These are phyloP conservation scores for Mellivora capensis DNA, from an alignment of 2,113 vertebrate species.

Conservation along the genomic window DNA sequence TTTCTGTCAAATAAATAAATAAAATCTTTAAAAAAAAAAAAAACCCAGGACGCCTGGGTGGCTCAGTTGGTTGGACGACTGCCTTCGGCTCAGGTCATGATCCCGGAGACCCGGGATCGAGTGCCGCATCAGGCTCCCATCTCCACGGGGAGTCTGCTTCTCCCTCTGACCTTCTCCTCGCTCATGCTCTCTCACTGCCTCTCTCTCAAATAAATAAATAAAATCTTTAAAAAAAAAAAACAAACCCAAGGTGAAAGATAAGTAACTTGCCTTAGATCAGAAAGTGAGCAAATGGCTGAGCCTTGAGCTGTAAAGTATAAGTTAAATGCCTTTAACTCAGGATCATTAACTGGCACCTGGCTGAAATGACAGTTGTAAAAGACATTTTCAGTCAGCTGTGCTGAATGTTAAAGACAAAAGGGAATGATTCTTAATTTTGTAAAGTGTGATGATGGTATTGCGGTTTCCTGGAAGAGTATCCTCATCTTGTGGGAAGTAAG, in stretches of 20 bases:
- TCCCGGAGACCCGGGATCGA: too few relatives aligned
- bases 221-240: too few relatives aligned
- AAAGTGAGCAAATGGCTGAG: neutral
- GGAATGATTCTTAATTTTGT: slow-evolving; percentile 29
- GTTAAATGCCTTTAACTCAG: neutral
- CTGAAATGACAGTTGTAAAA: neutral
- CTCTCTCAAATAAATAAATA: too few relatives aligned
- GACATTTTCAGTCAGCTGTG: neutral
- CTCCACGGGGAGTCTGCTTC: too few relatives aligned
- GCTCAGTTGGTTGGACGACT: too few relatives aligned
- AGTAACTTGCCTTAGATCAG: neutral
- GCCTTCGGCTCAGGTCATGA: too few relatives aligned
- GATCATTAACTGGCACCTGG: neutral
- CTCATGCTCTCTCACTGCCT: too few relatives aligned
- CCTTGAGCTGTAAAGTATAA: neutral
- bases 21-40: too few relatives aligned
- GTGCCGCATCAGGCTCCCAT: too few relatives aligned
- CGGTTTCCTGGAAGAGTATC: neutral
- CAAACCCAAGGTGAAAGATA: neutral
- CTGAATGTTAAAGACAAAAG: neutral
- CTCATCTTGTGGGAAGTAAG: neutral
- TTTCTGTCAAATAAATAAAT: too few relatives aligned
- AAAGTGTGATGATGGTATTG: neutral
- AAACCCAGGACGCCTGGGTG: too few relatives aligned
- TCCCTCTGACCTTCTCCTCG: too few relatives aligned